These are phyloP conservation scores for Drosophila guanche DNA, from an alignment of 1,140 invertebrate species.

Conservation along the genomic window DNA sequence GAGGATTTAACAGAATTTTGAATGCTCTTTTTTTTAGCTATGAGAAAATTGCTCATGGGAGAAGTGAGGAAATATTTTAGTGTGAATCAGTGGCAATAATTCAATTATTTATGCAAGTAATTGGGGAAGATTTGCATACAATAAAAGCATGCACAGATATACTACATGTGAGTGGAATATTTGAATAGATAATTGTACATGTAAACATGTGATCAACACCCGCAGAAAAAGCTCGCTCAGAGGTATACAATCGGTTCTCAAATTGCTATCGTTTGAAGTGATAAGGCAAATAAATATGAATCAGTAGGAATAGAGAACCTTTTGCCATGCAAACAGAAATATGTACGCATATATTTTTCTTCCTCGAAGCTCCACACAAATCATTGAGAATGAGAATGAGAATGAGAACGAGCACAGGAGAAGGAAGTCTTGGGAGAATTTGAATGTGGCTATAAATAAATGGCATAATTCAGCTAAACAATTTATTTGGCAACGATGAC, in stretches of 20 bases:
- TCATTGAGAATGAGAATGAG: slow-evolving; percentile 7
- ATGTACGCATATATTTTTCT: slow-evolving; percentile 17
- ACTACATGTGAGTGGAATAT: too few relatives aligned
- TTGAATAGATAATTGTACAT: too few relatives aligned
- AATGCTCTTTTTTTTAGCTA: slow-evolving; percentile 46
- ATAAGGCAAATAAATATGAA: slow-evolving; percentile 26
- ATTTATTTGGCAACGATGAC: slow-evolving; percentile 63
- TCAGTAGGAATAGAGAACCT: slow-evolving; percentile 26
- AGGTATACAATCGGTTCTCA: slow-evolving; percentile 8
- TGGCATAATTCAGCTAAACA: slow-evolving; percentile 70
- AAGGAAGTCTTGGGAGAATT: slow-evolving; percentile 1
- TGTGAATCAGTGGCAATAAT: too few relatives aligned
- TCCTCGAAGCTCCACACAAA: background rate
- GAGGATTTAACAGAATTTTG: background rate
- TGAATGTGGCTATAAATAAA: slow-evolving; percentile 61
- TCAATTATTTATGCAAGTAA: too few relatives aligned
- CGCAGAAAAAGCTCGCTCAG: background rate
- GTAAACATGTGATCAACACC: too few relatives aligned
- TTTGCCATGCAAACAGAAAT: background rate
- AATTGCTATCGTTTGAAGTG: slow-evolving; percentile 4
- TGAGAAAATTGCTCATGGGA: background rate
- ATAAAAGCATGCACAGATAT: too few relatives aligned
- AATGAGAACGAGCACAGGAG: slow-evolving; percentile 6
- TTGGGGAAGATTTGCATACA: too few relatives aligned
- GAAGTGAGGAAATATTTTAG: background rate